Conservation (phyloP, 1,140 invertebrate species). For the Drosophila pallidifrons region DNA sequence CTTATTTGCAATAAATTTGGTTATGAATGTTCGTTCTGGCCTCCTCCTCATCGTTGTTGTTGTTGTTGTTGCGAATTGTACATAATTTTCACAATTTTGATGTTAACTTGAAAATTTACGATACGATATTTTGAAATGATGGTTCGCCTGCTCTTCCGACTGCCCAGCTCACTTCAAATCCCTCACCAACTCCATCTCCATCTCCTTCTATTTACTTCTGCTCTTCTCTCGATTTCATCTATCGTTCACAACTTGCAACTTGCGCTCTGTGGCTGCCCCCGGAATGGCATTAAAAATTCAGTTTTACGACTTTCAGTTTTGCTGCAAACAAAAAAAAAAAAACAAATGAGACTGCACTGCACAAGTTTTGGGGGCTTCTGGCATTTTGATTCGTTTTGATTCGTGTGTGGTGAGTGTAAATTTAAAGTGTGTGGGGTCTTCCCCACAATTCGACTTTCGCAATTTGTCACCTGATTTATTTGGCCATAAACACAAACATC, state of each 20-base stretch:
- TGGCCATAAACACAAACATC: neutral
- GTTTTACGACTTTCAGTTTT: constrained; percentile 52
- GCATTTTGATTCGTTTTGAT: constrained; percentile 24
- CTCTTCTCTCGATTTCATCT: constrained; percentile 38
- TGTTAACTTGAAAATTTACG: constrained; percentile 84
- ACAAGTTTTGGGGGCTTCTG: constrained; percentile 5
- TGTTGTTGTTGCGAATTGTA: constrained; percentile 70
- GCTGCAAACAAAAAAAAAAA: constrained; percentile 45
- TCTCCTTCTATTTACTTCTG: constrained; percentile 4
- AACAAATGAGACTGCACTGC: constrained; percentile 10
- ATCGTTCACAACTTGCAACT: constrained; percentile 29
- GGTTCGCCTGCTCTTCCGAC: constrained; percentile 39
- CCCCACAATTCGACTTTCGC: neutral
- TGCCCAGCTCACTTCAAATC: neutral
- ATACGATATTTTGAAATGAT: constrained; percentile 82
- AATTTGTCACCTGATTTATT: constrained; percentile 22
- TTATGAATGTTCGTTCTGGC: constrained; percentile 74
- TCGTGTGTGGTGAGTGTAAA: neutral
- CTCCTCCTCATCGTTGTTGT: constrained; percentile 3
- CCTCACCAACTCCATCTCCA: neutral
- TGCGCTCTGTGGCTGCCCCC: constrained; percentile 1
- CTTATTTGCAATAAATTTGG: constrained; percentile 85
- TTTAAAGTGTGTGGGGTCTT: neutral
- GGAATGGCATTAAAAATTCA: constrained; percentile 60
- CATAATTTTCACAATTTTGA: constrained; percentile 84